Conservation (phyloP, 2,113 vertebrate species). For the Illadopsis cleaveri region DNA sequence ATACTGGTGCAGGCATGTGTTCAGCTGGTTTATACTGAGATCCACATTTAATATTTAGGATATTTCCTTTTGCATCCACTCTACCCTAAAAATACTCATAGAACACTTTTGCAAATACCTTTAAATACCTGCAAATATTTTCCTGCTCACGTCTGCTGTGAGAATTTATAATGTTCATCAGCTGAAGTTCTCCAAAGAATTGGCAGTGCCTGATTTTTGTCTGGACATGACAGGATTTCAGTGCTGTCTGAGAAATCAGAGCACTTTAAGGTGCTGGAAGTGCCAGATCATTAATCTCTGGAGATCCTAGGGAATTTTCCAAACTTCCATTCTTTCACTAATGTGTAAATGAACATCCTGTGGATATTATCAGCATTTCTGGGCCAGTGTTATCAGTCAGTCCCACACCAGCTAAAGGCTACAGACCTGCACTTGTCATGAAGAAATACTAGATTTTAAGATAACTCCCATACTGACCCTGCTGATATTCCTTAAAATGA, state of each 20-base stretch:
- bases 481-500: slow-evolving; percentile 33
- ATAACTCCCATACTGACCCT: background rate
- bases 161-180: background rate
- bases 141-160: background rate
- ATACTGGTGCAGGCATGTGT: accelerated
- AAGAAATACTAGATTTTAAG: slow-evolving; percentile 33
- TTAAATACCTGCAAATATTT: background rate
- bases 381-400: background rate
- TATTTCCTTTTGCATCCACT: background rate
- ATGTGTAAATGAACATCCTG: background rate
- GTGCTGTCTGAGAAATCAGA: background rate
- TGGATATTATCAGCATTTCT: background rate
- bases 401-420: background rate
- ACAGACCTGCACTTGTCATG: background rate
- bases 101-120: background rate
- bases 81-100: background rate
- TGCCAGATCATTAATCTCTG: background rate
- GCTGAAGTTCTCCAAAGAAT: background rate
- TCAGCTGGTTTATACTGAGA: background rate
- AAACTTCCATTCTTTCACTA: background rate
- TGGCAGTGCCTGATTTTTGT: background rate
- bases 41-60: background rate
- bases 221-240: background rate
- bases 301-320: background rate
- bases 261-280: background rate